Conservation (phyloP, 1,140 invertebrate species). For the Batillaria attramentaria region DNA sequence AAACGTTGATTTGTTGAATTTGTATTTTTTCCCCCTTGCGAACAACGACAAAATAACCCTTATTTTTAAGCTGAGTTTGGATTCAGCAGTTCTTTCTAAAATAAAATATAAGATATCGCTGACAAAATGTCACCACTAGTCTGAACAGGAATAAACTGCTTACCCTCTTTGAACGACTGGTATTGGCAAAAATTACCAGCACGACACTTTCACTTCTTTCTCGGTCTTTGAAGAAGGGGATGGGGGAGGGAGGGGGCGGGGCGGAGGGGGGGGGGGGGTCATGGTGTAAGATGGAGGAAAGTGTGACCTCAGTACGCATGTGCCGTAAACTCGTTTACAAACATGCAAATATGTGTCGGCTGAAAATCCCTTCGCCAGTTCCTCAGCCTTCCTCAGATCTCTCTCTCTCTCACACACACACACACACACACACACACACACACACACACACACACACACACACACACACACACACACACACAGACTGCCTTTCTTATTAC, state of each 20-base stretch:
- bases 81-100: too few relatives aligned
- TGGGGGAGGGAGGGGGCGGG: not conserved
- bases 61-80: too few relatives aligned
- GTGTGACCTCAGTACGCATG: not conserved
- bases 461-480: conserved; percentile 1
- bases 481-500: not conserved
- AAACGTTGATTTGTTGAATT: too few relatives aligned
- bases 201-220: too few relatives aligned
- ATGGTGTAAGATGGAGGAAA: not conserved
- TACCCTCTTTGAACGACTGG: too few relatives aligned
- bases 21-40: too few relatives aligned
- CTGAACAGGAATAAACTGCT: too few relatives aligned
- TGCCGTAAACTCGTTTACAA: not conserved
- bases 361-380: not conserved
- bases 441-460: not conserved
- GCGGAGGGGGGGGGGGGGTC: not conserved
- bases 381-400: not conserved
- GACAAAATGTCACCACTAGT: too few relatives aligned
- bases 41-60: too few relatives aligned
- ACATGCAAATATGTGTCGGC: not conserved
- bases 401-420: not conserved
- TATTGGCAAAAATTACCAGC: too few relatives aligned
- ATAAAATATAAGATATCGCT: too few relatives aligned
- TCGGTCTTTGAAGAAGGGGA: not conserved
- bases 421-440: not conserved